Percentiles rank a stretch among this genome's conserved stretches.
These are phyloP conservation scores for Vanacampus margaritifer DNA, from an alignment of 2,113 vertebrate genomes.

Conservation along the genomic window DNA sequence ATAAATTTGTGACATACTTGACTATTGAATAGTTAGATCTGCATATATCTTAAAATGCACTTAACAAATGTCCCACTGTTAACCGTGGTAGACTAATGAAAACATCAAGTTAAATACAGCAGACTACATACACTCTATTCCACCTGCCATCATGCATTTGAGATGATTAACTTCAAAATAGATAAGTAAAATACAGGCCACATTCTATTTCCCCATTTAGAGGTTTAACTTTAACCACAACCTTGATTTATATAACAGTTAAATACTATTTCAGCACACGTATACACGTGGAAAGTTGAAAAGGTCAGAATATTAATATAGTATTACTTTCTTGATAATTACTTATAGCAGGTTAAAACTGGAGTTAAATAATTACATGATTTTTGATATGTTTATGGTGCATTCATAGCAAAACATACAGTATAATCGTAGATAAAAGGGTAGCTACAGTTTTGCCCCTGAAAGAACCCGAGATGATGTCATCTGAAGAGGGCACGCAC, in stretches of 20 bases:
- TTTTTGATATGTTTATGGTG: conserved; percentile 30
- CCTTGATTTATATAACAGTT: conserved; percentile 81
- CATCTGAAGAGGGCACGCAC: neutral
- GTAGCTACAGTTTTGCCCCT: conserved; percentile 11
- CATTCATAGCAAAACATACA: conserved; percentile 36
- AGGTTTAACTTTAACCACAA: conserved; percentile 69
- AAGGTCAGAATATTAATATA: neutral
- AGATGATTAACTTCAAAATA: conserved; percentile 48
- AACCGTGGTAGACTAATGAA: conserved; percentile 48
- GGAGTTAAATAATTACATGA: conserved; percentile 44
- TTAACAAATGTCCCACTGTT: conserved; percentile 25
- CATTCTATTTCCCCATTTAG: conserved; percentile 48
- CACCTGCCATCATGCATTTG: conserved; percentile 41
- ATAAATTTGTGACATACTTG: neutral
- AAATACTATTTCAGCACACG: conserved; percentile 41
- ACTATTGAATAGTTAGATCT: neutral
- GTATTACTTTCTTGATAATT: too few relatives aligned
- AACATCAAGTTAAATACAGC: conserved; percentile 26
- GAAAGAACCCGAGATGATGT: conserved; percentile 12
- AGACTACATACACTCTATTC: conserved; percentile 48
- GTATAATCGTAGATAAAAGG: conserved; percentile 45
- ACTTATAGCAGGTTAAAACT: neutral
- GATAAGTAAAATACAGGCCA: conserved; percentile 39
- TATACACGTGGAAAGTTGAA: neutral
- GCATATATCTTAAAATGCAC: conserved; percentile 1